A percentile compares a stretch with the other conserved stretches of the same genome.
Evolutionary conservation across 1,140 invertebrate genomes (phyloP).

Genomic region (Calliopsis andreniformis): DNA sequence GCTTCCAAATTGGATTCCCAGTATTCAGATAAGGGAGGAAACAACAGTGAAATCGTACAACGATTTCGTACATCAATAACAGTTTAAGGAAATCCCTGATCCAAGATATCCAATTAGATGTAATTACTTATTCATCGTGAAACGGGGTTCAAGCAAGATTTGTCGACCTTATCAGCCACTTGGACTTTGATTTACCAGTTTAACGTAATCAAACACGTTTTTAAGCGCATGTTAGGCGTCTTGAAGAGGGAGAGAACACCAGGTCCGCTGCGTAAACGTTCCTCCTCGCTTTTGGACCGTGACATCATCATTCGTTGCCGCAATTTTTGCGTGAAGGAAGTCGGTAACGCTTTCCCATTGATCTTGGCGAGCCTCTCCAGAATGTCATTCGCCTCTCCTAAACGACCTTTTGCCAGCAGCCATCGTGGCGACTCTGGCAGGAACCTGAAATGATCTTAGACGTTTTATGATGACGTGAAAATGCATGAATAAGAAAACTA

Average conservation of each 20-base stretch:
- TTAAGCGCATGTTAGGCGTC: constrained; percentile 93
- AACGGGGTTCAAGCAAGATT: too few species aligned
- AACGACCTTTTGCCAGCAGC: constrained; percentile 89
- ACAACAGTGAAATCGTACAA: too few species aligned
- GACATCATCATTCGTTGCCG: constrained; percentile 87
- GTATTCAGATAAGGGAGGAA: too few species aligned
- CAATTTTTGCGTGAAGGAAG: constrained; percentile 87
- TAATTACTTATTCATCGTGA: too few species aligned
- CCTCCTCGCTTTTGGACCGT: constrained; percentile 84
- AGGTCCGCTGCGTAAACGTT: constrained; percentile 83
- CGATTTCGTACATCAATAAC: too few species aligned
- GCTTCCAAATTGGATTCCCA: neutral
- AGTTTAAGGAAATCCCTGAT: too few species aligned
- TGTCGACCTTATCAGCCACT: too few species aligned
- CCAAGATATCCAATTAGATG: too few species aligned
- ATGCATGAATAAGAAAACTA: too few species aligned
- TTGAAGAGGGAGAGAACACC: constrained; percentile 88
- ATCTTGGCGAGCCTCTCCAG: constrained; percentile 88
- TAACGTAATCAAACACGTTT: constrained; percentile 83
- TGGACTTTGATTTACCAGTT: constrained; percentile 80
- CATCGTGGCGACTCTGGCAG: constrained; percentile 93
- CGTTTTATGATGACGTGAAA: neutral
- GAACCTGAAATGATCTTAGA: constrained; percentile 80
- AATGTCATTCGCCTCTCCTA: constrained; percentile 90
- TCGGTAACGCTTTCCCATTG: constrained; percentile 89